Percentiles rank a stretch among this genome's conserved stretches.
Conservation (phyloP, 2,797 vertebrate genomes). For the Dryobates pubescens region DNA sequence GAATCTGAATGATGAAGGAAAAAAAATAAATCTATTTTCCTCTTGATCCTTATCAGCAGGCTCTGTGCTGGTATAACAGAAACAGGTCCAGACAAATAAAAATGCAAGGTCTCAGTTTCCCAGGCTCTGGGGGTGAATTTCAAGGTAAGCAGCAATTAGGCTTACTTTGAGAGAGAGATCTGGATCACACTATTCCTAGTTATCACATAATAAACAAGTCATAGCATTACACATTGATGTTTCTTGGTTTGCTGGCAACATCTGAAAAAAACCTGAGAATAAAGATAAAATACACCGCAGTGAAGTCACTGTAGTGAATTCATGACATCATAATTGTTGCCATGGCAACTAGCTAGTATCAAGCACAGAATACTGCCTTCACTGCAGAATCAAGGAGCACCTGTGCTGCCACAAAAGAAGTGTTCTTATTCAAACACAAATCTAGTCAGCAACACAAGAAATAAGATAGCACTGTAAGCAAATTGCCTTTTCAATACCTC, state of each 20-base stretch:
- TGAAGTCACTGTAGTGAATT: constrained; percentile 68
- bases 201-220: neutral
- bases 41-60: neutral
- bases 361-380: constrained; percentile 42
- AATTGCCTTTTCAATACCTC: neutral
- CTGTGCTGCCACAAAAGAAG: constrained; percentile 49
- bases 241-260: constrained; percentile 74
- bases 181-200: neutral
- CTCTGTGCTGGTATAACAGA: neutral
- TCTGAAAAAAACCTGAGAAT: constrained; percentile 17
- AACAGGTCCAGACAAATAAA: neutral
- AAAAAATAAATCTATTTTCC: neutral
- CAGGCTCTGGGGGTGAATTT: neutral
- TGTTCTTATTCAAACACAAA: constrained; percentile 38
- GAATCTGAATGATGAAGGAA: neutral
- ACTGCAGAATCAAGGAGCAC: constrained; percentile 52
- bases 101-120: neutral
- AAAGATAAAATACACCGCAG: constrained; percentile 58
- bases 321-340: constrained; percentile 72
- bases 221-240: constrained; percentile 68
- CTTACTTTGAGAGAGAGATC: neutral
- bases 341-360: constrained; percentile 50
- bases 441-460: constrained; percentile 25
- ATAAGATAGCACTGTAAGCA: constrained; percentile 17
- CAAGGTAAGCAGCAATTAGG: neutral